Base-by-base conservation (phyloP, 1,140 invertebrate genomes). In the Lepidurus couesii region DNA sequence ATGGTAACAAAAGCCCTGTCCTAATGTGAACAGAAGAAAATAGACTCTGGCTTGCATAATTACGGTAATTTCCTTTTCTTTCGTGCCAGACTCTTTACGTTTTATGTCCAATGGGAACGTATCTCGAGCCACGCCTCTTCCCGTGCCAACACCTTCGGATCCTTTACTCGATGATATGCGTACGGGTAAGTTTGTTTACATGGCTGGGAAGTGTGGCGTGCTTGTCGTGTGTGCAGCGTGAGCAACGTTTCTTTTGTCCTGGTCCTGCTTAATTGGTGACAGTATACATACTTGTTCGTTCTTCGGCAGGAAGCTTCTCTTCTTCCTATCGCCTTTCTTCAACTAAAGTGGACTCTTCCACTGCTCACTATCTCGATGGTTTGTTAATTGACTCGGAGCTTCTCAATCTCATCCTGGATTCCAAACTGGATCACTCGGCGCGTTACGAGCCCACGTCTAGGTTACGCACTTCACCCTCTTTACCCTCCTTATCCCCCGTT, bases 11-110 rank as follows among this genome's bases (percentile, higher is more conserved):
- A n/a, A n/a, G n/a, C 24, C 65, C 2, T 73, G 3, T 73, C 4
- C n/a, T 73, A 73, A 73, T 73, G n/a, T 4, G 65, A 24, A 34
- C 34, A 34, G 34, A 34, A 34, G 34, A 34, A 34, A 4, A 34
- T 34, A 34, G 34, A 34, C 34, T 4, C 34, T 34, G 34, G 34
- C 34, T 34, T 34, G 34, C 4, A 34, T 34, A 34, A 4, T 3
- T 34, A 34, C 4, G 26, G 34, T 34, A 34, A 34, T 34, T 34
- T 65, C 53, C 53, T 65, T 24, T 73, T 76, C 21, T 74, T 80
- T 82, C 76, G 80, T 81, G 79, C 44, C 79, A 82, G 82, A 82
- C 82, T 82, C 82, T 77, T 81, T 80, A 80, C 82, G 81, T 78
- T 80, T 81, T 75, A 78, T 81, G 76, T 82, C 82, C 53, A 82